Conservation (phyloP, 2,888 invertebrate genomes). For the Aphidoletes aphidimyza region DNA sequence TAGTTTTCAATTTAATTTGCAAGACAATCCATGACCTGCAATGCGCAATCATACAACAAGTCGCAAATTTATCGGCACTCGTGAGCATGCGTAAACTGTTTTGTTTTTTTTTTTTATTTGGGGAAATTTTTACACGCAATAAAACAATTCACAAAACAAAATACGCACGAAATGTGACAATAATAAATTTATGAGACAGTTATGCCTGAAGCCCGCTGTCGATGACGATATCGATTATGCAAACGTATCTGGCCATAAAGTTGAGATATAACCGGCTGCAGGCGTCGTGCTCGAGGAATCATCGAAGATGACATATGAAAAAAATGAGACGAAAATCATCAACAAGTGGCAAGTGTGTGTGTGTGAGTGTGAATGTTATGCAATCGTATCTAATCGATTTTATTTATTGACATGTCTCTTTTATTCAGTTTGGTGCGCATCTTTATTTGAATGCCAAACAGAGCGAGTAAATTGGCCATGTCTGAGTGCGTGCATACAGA, state of each 20-base stretch:
- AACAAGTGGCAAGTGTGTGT: background rate
- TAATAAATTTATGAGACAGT: conserved; percentile 17
- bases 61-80: no score
- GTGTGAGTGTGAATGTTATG: background rate
- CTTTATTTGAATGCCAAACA: background rate
- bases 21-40: no score
- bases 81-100: no score
- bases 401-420: conserved; percentile 25
- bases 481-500: background rate
- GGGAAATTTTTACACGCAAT: no score
- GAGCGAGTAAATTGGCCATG: background rate
- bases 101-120: no score
- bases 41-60: no score
- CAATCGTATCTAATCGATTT: conserved; percentile 29
- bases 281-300: background rate
- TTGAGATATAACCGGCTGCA: background rate
- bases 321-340: background rate
- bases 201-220: no score
- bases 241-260: background rate
- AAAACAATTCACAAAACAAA: background rate
- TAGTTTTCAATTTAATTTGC: no score
- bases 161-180: background rate
- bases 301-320: background rate
- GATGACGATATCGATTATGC: conserved; percentile 26
- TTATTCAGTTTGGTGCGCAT: background rate